A percentile compares a stretch with the other conserved stretches of the same genome.
Evolutionary conservation across 2,797 vertebrate species (phyloP).

Genomic region (Oreortyx pictus): DNA sequence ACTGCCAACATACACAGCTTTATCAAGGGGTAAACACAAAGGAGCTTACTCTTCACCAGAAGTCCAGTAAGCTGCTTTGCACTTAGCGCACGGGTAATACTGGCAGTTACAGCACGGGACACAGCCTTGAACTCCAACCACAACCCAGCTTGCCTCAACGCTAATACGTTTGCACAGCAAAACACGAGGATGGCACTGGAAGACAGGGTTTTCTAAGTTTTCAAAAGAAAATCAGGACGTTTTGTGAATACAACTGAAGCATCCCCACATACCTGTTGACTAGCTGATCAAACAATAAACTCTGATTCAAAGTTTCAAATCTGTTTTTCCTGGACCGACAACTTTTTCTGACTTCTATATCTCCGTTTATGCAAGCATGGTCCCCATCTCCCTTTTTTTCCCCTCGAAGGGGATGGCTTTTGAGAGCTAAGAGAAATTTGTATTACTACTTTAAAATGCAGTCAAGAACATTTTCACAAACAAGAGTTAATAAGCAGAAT

Average conservation of each 20-base stretch:
- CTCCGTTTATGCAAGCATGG: conserved; percentile 94
- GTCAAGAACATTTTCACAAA: conserved; percentile 63
- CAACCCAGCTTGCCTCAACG: neutral
- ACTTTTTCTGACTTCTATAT: conserved; percentile 95
- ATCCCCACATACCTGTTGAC: conserved; percentile 93
- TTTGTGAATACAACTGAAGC: conserved; percentile 52
- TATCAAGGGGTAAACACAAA: neutral
- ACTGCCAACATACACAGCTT: neutral
- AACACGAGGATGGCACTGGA: conserved; percentile 31
- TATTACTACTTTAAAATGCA: conserved; percentile 74
- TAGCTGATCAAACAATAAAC: conserved; percentile 97
- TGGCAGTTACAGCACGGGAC: conserved; percentile 16
- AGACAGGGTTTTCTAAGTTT: conserved; percentile 25
- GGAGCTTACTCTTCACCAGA: neutral
- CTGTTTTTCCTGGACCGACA: conserved; percentile 95
- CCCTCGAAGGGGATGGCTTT: conserved; percentile 87
- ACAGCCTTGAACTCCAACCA: neutral
- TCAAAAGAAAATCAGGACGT: neutral
- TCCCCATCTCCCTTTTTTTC: conserved; percentile 91
- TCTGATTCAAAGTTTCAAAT: conserved; percentile 98
- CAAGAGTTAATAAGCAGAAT: conserved; percentile 25
- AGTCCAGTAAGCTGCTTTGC: conserved; percentile 1
- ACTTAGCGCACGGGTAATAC: neutral
- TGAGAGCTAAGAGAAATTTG: conserved; percentile 86
- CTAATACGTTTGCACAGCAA: neutral